Conservation (phyloP, 2,797 vertebrate species). For the Onychomys leucogaster region DNA sequence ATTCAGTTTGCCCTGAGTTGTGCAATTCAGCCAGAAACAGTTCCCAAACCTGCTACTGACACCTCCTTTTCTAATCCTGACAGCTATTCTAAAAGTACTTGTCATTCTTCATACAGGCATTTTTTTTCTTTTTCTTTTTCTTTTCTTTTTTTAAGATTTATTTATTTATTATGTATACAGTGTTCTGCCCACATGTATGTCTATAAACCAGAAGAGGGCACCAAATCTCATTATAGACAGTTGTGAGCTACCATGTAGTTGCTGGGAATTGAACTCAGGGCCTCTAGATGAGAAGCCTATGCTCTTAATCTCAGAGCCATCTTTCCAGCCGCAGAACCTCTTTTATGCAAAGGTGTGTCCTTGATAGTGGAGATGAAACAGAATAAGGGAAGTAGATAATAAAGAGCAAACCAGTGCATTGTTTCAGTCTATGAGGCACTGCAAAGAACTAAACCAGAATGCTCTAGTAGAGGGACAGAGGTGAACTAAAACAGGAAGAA, state of each 20-base stretch:
- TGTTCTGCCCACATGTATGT: no score
- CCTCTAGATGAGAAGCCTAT: no score
- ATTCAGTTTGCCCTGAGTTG: neutral
- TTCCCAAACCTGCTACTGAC: neutral
- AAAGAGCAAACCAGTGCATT: neutral
- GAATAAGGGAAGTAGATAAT: neutral
- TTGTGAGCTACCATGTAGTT: no score
- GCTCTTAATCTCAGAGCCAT: no score
- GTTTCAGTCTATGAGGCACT: neutral
- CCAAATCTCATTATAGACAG: no score
- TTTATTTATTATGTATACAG: no score
- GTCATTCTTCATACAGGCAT: neutral
- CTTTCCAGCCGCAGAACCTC: neutral
- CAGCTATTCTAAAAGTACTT: conserved; percentile 36
- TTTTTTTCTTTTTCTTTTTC: neutral
- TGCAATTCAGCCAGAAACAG: neutral
- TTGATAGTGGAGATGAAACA: neutral
- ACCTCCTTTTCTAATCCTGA: neutral
- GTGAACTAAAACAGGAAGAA: neutral
- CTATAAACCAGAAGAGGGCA: no score
- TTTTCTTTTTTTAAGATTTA: no score
- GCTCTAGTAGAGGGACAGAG: neutral
- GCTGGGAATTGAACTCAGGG: no score
- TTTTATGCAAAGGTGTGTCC: neutral
- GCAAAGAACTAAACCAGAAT: neutral